Evolutionary conservation across 2,888 invertebrate species (phyloP).

Genomic region (Mesochorus sp.): DNA sequence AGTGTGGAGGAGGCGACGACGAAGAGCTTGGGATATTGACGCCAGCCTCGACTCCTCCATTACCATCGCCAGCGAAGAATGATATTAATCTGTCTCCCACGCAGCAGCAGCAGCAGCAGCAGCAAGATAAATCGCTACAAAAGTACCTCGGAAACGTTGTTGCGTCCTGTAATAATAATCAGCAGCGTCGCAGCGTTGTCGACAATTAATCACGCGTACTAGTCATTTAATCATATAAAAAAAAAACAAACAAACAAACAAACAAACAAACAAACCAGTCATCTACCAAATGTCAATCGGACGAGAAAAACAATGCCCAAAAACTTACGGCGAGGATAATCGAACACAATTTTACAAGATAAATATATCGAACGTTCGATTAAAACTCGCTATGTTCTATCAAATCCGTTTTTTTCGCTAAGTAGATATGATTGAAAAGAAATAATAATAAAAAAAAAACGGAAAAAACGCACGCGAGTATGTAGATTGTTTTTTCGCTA

Average conservation of each 20-base stretch:
- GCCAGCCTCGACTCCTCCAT: slow-evolving; percentile 76
- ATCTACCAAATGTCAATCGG: background rate
- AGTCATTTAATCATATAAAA: slow-evolving; percentile 52
- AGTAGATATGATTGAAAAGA: slow-evolving; percentile 8
- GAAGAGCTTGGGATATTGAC: slow-evolving; percentile 74
- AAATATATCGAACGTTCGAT: background rate
- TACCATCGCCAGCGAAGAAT: slow-evolving; percentile 61
- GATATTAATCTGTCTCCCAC: slow-evolving; percentile 37
- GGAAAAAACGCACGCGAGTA: slow-evolving; percentile 11
- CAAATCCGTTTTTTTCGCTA: slow-evolving; percentile 4
- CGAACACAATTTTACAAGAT: background rate
- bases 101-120: slow-evolving; percentile 38
- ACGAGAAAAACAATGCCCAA: background rate
- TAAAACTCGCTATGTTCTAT: background rate
- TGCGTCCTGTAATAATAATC: slow-evolving; percentile 54
- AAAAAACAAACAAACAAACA: slow-evolving; percentile 7
- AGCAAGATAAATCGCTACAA: slow-evolving; percentile 60
- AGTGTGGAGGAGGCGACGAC: slow-evolving; percentile 70
- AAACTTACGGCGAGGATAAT: background rate
- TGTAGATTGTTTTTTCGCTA: slow-evolving; percentile 54
- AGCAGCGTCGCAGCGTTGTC: slow-evolving; percentile 58
- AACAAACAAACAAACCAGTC: background rate
- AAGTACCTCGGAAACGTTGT: slow-evolving; percentile 65
- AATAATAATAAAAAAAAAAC: background rate
- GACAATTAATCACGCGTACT: slow-evolving; percentile 60